Evolutionary conservation across 2,113 vertebrate species (phyloP).

Genomic region (Seriola dumerili): DNA sequence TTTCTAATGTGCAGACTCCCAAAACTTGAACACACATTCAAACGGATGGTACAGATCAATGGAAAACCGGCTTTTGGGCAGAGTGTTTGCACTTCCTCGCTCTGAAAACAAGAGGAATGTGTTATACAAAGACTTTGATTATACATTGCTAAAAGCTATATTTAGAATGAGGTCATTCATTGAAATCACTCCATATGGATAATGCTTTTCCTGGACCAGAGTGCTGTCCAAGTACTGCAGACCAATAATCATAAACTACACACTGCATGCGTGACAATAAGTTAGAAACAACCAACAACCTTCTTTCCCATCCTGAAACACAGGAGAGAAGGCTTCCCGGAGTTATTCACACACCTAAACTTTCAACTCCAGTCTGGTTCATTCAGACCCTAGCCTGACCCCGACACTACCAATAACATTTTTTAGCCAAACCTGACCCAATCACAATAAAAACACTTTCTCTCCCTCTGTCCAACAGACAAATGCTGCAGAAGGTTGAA

Average conservation of each 20-base stretch:
- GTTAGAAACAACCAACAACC: neutral
- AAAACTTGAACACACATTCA: slow-evolving; percentile 68
- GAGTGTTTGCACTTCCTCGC: slow-evolving; percentile 37
- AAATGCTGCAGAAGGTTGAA: neutral
- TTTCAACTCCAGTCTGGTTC: neutral
- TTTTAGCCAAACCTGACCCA: neutral
- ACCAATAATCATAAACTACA: neutral
- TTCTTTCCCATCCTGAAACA: neutral
- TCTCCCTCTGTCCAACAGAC: too few species aligned
- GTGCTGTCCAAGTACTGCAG: neutral
- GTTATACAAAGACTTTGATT: slow-evolving; percentile 45
- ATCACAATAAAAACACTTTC: neutral
- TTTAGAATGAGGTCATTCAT: slow-evolving; percentile 66
- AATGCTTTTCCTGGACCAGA: slow-evolving; percentile 5
- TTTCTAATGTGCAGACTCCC: slow-evolving; percentile 30
- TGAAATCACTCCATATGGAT: slow-evolving; percentile 45
- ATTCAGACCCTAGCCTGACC: neutral
- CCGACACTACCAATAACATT: neutral
- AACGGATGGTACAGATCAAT: slow-evolving; percentile 70
- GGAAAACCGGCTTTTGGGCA: slow-evolving; percentile 58
- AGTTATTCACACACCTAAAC: neutral
- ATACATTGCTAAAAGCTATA: slow-evolving; percentile 40
- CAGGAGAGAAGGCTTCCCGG: neutral
- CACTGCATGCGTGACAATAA: slow-evolving; percentile 14
- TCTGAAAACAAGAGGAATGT: slow-evolving; percentile 49